Conservation (phyloP, 2,113 vertebrate genomes). For the Brienomyrus brachyistius region DNA sequence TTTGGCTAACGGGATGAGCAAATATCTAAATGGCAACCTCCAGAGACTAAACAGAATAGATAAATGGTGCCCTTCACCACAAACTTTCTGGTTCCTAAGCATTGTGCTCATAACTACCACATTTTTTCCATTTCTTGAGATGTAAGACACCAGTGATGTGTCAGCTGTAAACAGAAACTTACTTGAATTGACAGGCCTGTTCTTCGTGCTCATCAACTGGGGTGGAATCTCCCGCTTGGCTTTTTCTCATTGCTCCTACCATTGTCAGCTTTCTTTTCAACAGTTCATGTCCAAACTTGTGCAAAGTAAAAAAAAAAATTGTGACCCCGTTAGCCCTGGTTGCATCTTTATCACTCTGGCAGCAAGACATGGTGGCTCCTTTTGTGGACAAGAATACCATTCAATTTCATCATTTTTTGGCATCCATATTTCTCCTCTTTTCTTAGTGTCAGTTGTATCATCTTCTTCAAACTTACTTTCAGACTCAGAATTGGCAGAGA, state of each 20-base stretch:
- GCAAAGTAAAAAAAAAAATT: constrained; percentile 7
- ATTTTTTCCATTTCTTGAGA: neutral
- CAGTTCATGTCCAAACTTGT: constrained; percentile 12
- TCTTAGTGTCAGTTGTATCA: constrained; percentile 4
- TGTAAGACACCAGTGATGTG: neutral
- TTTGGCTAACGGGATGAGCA: neutral
- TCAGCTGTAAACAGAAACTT: neutral
- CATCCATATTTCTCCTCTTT: constrained; percentile 23
- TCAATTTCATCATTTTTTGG: too few relatives aligned
- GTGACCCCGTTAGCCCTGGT: constrained; percentile 20
- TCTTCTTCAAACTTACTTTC: neutral
- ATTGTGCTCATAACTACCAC: neutral
- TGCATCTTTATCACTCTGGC: constrained; percentile 14
- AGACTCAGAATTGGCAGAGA: constrained; percentile 13
- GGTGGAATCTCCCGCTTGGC: neutral
- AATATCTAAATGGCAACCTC: neutral
- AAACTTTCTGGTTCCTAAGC: neutral
- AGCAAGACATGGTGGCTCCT: constrained; percentile 20
- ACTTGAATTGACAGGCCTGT: neutral
- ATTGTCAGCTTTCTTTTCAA: constrained; percentile 16
- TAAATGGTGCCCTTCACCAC: neutral
- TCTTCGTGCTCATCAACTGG: neutral
- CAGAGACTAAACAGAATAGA: neutral
- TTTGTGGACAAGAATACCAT: constrained; percentile 13
- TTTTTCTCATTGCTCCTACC: constrained; percentile 19